These are phyloP conservation scores for Diprion similis DNA, from an alignment of 1,140 invertebrate species.

Conservation along the genomic window DNA sequence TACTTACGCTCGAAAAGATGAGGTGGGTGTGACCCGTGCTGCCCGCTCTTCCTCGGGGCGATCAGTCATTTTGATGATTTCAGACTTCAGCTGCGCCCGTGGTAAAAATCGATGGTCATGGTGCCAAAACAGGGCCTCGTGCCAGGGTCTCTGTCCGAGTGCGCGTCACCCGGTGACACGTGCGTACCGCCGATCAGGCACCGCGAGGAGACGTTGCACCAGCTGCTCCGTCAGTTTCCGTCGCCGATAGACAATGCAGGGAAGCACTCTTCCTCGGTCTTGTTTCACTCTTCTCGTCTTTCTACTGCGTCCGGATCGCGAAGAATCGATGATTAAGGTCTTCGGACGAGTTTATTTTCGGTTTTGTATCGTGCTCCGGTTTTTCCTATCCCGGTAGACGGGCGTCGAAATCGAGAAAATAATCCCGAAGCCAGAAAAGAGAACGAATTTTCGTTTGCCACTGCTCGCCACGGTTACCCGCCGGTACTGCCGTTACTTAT, in stretches of 20 bases:
- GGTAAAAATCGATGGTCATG: constrained; percentile 7
- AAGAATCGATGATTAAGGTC: background rate
- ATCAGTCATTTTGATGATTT: constrained; percentile 55
- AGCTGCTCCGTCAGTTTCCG: constrained; percentile 4
- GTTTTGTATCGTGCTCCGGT: no score
- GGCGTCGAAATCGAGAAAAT: no score
- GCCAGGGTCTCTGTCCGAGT: background rate
- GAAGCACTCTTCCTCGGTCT: background rate
- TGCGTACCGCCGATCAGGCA: background rate
- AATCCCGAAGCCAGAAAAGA: no score
- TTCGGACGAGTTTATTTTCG: background rate
- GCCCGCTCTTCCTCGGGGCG: constrained; percentile 27
- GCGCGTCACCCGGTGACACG: background rate
- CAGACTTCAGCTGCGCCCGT: constrained; percentile 16
- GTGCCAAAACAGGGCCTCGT: background rate
- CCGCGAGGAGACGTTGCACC: background rate
- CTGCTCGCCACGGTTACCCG: background rate
- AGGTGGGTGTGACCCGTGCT: constrained; percentile 51
- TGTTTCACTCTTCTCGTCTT: background rate
- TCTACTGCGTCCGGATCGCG: background rate
- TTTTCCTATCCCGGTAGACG: background rate
- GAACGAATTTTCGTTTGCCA: no score
- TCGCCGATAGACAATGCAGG: constrained; percentile 1
- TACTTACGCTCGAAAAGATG: constrained; percentile 40
- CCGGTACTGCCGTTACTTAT: background rate